Conservation (phyloP, 2,888 invertebrate species). For the Agonopterix heracliana region DNA sequence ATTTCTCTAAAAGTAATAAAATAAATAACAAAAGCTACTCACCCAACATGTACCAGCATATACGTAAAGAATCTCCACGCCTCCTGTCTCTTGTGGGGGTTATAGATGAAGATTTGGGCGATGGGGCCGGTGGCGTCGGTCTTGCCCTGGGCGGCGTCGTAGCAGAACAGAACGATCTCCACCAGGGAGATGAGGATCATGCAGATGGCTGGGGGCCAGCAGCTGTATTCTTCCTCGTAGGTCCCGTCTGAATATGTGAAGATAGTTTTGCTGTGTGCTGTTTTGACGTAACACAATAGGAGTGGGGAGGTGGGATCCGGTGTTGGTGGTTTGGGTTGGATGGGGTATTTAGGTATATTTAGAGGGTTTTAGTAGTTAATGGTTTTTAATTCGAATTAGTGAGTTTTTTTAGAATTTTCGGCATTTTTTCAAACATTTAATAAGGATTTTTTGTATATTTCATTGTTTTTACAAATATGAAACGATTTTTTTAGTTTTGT, state of each 20-base stretch:
- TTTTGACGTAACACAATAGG: conserved; percentile 38
- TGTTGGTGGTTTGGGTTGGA: background rate
- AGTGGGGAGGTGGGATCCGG: conserved; percentile 8
- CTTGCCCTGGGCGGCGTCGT: conserved; percentile 66
- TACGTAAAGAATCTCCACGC: conserved; percentile 96
- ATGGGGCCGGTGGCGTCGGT: conserved; percentile 82
- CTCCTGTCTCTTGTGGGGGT: conserved; percentile 89
- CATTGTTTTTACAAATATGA: too few relatives aligned
- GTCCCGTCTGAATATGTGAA: conserved; percentile 80
- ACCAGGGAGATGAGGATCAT: conserved; percentile 93
- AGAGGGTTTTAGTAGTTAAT: background rate
- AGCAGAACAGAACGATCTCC: conserved; percentile 86
- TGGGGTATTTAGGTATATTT: background rate
- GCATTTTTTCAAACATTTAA: too few relatives aligned
- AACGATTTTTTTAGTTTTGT: too few relatives aligned
- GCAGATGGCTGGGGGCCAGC: conserved; percentile 93
- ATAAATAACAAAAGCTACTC: conserved; percentile 40
- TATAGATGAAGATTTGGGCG: conserved; percentile 89
- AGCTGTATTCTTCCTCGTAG: conserved; percentile 94
- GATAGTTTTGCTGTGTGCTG: conserved; percentile 49
- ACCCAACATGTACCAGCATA: conserved; percentile 98
- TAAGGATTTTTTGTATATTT: too few relatives aligned
- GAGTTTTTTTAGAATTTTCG: too few relatives aligned
- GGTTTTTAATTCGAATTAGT: background rate
- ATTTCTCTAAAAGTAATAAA: too few relatives aligned